phyloP scores from a whole-genome alignment of 2,113 vertebrate genomes.

The Pristiophorus japonicus region DNA sequence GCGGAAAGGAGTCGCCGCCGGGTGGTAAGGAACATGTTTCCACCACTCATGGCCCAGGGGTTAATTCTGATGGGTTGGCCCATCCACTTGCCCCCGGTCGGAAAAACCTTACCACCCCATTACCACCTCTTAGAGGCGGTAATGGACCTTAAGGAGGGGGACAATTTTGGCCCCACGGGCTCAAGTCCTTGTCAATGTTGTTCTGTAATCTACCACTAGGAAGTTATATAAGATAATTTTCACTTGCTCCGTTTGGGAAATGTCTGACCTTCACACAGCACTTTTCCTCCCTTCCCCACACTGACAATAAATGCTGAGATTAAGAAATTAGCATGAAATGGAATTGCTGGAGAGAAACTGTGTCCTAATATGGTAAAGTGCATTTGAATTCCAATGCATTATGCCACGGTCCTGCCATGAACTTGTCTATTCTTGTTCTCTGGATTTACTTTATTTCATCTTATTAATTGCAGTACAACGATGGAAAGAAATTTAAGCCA shows the following conservation, averaged over 20 bases:
- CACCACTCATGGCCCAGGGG: no score
- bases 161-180: no score
- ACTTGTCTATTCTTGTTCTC: not conserved
- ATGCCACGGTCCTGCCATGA: not conserved
- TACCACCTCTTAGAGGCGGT: no score
- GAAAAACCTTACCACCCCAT: no score
- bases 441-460: not conserved
- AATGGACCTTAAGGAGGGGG: no score
- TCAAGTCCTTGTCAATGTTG: not conserved
- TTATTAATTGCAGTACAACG: conserved; percentile 67
- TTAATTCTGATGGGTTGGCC: no score
- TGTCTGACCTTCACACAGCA: not conserved
- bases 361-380: not conserved
- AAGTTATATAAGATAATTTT: not conserved
- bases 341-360: not conserved
- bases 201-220: conserved; percentile 17
- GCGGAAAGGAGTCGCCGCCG: no score
- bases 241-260: not conserved
- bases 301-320: not conserved
- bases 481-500: conserved; percentile 82
- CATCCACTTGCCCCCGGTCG: no score
- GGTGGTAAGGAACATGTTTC: no score
- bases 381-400: not conserved
- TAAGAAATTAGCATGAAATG: not conserved
- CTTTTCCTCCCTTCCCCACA: not conserved